Evolutionary conservation across 2,888 invertebrate genomes (phyloP), one percentile per base, ranked within the genome.

Genomic region (Spisula solida): DNA sequence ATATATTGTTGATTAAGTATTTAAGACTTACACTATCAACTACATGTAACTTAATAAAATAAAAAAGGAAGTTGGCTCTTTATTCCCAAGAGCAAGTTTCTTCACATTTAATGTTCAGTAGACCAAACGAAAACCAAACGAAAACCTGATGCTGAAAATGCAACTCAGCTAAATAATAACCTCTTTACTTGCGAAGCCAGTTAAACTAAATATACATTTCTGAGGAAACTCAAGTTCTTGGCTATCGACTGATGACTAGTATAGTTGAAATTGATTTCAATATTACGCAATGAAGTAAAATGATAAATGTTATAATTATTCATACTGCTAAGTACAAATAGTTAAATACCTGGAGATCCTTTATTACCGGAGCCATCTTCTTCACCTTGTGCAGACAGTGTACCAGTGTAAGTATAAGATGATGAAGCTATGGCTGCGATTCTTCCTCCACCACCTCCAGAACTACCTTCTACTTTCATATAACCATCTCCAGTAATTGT

Each of bases 401-500:
- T 80, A 79, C 94, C 93, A 41, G 84, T 90, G 60, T 87, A 92
- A 14, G 85, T 25, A 47, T 91, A 87, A 14, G 89, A 83, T 2
- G 25, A 75, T 2, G 85, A 80, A 25, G 90, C 86, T 18, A 47
- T 86, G 0, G 87, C 56, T 18, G 90, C 85, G 31, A 89, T 89
- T 34, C 81, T 85, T 18, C 94, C 94, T 47, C 93, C 93, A 20
- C 94, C 94, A 12, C 94, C 94, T 18, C 90, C 91, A 16, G 75
- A 18, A 29, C 92, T 93, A 34, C 94, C 94, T 79, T 88, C 89
- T 14, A 87, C 92, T 78, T 70, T 85, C 31, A 94, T 66, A 34
- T 81, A 85, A 56, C 94, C 94, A 34, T 87, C 86, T 18, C 94
- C 94, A 31, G 81, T 80, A n/a, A 94, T 81, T 14, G 78, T 70